Conservation (phyloP, 2,888 invertebrate species). For the Chymomyza amoena region DNA sequence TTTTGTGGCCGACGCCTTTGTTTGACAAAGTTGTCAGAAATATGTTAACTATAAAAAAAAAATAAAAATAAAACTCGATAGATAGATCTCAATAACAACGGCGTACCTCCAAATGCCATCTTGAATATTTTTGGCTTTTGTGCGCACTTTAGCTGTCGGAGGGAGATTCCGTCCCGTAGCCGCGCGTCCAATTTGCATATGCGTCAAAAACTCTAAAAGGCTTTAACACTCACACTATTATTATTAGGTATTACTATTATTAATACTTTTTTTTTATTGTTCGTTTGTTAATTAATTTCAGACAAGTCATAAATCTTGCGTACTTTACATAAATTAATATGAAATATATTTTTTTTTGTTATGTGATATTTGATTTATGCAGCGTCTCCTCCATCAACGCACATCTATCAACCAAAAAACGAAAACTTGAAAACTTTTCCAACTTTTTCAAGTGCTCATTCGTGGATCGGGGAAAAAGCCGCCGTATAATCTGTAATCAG, state of each 20-base stretch:
- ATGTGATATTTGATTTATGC: conserved; percentile 58
- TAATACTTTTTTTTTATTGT: conserved; percentile 10
- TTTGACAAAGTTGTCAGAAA: conserved; percentile 52
- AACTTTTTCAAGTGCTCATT: conserved; percentile 4
- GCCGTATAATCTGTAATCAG: neutral
- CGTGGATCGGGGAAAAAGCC: conserved; percentile 15
- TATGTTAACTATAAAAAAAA: neutral
- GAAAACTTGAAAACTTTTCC: conserved; percentile 3
- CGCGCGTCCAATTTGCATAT: conserved; percentile 49
- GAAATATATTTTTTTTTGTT: conserved; percentile 45
- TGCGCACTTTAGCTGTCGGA: conserved; percentile 10
- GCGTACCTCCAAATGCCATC: conserved; percentile 27
- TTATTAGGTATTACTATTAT: neutral
- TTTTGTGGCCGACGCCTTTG: conserved; percentile 24
- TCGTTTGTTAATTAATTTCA: conserved; percentile 62
- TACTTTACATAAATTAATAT: conserved; percentile 69
- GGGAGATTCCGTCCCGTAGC: neutral
- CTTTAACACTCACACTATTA: conserved; percentile 32
- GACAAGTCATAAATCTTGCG: conserved; percentile 60
- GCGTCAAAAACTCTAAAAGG: conserved; percentile 34
- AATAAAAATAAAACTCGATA: conserved; percentile 32
- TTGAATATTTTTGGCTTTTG: conserved; percentile 16
- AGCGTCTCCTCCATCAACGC: conserved; percentile 55
- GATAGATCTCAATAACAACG: conserved; percentile 57
- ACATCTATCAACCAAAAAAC: conserved; percentile 40